A percentile compares a stretch with the other conserved stretches of the same genome.
Conservation (phyloP, 1,140 invertebrate genomes). For the Drosophila bocqueti region DNA sequence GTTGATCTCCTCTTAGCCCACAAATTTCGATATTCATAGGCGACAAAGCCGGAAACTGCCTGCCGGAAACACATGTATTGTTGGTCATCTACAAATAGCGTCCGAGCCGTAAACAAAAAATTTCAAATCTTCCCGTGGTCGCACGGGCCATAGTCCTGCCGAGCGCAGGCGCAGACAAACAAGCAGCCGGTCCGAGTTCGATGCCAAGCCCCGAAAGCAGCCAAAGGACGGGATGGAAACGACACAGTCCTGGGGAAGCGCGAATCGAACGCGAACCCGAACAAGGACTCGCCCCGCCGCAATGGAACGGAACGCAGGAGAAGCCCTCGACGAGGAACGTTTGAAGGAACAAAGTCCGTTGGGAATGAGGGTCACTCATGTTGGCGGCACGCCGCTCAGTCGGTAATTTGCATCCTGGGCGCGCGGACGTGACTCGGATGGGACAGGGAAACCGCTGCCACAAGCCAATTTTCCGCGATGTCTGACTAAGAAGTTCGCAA, state of each 20-base stretch:
- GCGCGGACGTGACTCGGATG: constrained; percentile 68
- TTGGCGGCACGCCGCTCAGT: constrained; percentile 57
- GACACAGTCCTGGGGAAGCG: constrained; percentile 26
- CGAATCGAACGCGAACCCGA: constrained; percentile 13
- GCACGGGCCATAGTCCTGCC: not conserved
- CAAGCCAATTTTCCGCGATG: constrained; percentile 57
- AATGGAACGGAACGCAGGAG: constrained; percentile 37
- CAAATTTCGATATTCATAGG: constrained; percentile 30
- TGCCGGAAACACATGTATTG: constrained; percentile 47
- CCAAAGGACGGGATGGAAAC: constrained; percentile 4
- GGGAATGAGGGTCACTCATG: constrained; percentile 44
- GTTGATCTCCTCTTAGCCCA: not conserved
- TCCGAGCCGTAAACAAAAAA: constrained; percentile 56
- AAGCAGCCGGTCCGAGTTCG: constrained; percentile 34
- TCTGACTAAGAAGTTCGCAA: constrained; percentile 12
- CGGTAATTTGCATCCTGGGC: constrained; percentile 76
- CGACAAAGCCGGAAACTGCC: constrained; percentile 12
- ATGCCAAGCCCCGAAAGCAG: constrained; percentile 6
- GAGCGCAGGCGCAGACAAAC: constrained; percentile 63
- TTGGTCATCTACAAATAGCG: constrained; percentile 56
- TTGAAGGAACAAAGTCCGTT: constrained; percentile 17
- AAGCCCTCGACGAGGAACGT: constrained; percentile 11
- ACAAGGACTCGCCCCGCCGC: constrained; percentile 3
- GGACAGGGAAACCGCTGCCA: constrained; percentile 20
- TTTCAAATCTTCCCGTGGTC: constrained; percentile 37